Base-by-base conservation (phyloP, 2,797 vertebrate genomes). In the Oryzias sinensis region DNA sequence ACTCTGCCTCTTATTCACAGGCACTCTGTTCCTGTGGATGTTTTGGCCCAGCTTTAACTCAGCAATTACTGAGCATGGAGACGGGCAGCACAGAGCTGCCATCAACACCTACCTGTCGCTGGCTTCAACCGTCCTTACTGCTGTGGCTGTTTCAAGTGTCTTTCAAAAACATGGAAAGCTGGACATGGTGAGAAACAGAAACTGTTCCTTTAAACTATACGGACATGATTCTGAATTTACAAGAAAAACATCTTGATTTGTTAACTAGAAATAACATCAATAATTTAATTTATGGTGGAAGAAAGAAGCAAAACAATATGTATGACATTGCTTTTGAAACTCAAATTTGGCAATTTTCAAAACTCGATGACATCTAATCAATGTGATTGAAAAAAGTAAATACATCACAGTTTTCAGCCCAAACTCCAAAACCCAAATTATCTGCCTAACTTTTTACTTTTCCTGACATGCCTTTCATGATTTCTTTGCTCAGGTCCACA, bases 41-140 rank as follows among this genome's bases (percentile, higher is more conserved):
- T 99, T 94, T 84, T 99, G 97, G 97, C 97, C 97, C 55, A 99
- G 97, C 76, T 99, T 99, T 85, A 99, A 99, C 87, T 98, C 97
- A 0, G 97, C 97, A 22, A 74, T 94, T 58, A 87, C 93, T 33
- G 77, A 89, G 2, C 95, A 97, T 0, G 97, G 97, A 8, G 97
- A 99, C 1, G 93, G 91, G 20, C 97, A 99, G 82, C 96, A 97
- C 83, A 90, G 97, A 42, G 95, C 95, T 0, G 95, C 70, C 83
- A 95, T 99, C 77, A 98, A 99, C 84, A 99, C 97, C 0, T 99
- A 99, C 82, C 94, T 97, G 82, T 92, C 95, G 0, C 68, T 99
- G 85, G 95, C 96, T 0, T 81, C 97, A 29, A 93, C 93, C 0
- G 96, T 99, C 49, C 93, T 99, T 68, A 96, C 94, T 16, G 77